Evolutionary conservation across 2,113 vertebrate species (phyloP).

Genomic region (Megaceryle maxima): DNA sequence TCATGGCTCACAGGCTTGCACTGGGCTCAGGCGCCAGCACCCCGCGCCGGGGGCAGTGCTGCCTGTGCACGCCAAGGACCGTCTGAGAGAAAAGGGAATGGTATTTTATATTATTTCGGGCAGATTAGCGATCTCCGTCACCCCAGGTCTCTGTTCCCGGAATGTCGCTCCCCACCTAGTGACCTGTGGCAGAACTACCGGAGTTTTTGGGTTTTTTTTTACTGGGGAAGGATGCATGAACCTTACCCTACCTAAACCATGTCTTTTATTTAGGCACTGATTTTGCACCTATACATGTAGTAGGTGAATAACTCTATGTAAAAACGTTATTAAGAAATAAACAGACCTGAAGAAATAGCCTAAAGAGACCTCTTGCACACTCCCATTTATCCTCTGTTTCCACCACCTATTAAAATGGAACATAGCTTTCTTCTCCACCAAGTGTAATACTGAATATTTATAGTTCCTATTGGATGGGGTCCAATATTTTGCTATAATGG

Average conservation of each 20-base stretch:
- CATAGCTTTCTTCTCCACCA: background rate
- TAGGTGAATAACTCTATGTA: background rate
- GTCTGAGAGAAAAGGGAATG: background rate
- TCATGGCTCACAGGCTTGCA: fast-evolving
- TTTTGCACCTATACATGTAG: background rate
- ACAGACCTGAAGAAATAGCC: background rate
- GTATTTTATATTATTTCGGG: fast-evolving
- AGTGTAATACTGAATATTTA: background rate
- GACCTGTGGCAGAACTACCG: background rate
- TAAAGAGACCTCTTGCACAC: background rate
- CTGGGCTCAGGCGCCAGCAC: background rate
- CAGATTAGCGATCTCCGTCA: fast-evolving
- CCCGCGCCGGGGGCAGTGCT: fast-evolving
- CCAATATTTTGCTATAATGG: background rate
- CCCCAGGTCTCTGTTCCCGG: background rate
- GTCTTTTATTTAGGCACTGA: background rate
- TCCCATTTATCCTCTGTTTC: background rate
- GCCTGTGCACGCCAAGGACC: background rate
- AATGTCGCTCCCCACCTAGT: background rate
- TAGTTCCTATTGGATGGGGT: background rate
- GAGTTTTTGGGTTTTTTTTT: background rate
- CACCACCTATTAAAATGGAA: background rate
- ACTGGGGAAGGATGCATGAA: background rate
- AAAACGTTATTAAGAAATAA: background rate
- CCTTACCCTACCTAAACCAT: background rate